phyloP scores from a whole-genome alignment of 2,113 vertebrate species.

The Uropsilus gracilis region DNA sequence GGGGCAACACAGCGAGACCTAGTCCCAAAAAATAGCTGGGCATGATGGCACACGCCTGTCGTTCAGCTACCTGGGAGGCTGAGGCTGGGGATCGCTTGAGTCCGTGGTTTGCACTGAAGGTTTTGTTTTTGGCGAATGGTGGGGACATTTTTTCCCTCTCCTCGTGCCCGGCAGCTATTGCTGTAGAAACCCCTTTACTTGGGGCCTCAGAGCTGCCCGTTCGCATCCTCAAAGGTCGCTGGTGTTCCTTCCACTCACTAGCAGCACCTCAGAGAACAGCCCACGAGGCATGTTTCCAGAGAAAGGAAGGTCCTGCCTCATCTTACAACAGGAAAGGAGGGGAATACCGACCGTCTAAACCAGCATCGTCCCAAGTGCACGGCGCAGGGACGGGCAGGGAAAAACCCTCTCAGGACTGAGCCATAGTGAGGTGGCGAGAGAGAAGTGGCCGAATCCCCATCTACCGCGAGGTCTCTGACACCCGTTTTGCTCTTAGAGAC shows the following conservation, averaged over 20 bases:
- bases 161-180: neutral
- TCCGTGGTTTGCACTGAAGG: neutral
- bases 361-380: neutral
- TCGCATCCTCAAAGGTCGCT: neutral
- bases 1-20: too few species aligned
- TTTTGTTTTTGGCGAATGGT: slow-evolving; percentile 22
- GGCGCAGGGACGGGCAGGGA: too few species aligned
- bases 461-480: too few species aligned
- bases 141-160: neutral
- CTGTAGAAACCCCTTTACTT: neutral
- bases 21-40: too few species aligned
- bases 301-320: neutral
- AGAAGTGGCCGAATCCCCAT: too few species aligned
- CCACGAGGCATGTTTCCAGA: neutral
- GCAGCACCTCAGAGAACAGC: neutral
- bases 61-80: too few species aligned
- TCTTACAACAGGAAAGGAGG: neutral
- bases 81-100: too few species aligned
- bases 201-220: neutral
- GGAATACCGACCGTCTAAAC: neutral
- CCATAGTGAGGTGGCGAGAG: too few species aligned
- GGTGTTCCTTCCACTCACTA: neutral
- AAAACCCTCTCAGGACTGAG: too few species aligned
- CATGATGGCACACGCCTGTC: too few species aligned
- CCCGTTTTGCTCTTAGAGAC: too few species aligned